These are phyloP conservation scores for Pseudolycoriella hygida DNA, from an alignment of 2,888 invertebrate genomes.

Conservation along the genomic window DNA sequence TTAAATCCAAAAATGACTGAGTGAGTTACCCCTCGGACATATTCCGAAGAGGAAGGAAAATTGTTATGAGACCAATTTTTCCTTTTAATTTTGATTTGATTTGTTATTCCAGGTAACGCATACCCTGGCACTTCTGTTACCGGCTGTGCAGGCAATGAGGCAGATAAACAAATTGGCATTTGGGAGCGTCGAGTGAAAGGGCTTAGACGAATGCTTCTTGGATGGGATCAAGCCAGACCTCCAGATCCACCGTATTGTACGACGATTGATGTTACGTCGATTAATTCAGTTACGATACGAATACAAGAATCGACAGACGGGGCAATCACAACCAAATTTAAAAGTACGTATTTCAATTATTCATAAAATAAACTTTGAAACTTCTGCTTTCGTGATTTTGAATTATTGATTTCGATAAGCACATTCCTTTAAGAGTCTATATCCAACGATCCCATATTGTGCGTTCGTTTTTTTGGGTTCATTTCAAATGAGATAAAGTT, in stretches of 20 bases:
- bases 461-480: too few species aligned
- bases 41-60: too few species aligned
- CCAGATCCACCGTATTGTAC: conserved; percentile 71
- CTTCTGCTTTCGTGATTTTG: neutral
- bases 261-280: conserved; percentile 45
- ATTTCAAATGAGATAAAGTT: too few species aligned
- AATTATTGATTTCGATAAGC: too few species aligned
- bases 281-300: conserved; percentile 40
- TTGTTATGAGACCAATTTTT: too few species aligned
- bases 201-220: conserved; percentile 51
- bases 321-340: conserved; percentile 77
- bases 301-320: conserved; percentile 61
- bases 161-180: conserved; percentile 67
- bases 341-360: conserved; percentile 39
- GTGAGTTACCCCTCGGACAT: too few species aligned
- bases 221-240: conserved; percentile 72
- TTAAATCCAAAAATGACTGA: too few species aligned
- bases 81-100: too few species aligned
- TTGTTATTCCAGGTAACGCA: conserved; percentile 19
- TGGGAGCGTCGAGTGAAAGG: conserved; percentile 57
- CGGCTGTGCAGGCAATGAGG: conserved; percentile 55
- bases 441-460: too few species aligned
- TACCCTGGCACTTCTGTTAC: conserved; percentile 33
- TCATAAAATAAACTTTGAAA: neutral
- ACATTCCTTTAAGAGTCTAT: too few species aligned